Evolutionary conservation across 1,140 invertebrate species (phyloP).

Genomic region (Chymomyza costata): DNA sequence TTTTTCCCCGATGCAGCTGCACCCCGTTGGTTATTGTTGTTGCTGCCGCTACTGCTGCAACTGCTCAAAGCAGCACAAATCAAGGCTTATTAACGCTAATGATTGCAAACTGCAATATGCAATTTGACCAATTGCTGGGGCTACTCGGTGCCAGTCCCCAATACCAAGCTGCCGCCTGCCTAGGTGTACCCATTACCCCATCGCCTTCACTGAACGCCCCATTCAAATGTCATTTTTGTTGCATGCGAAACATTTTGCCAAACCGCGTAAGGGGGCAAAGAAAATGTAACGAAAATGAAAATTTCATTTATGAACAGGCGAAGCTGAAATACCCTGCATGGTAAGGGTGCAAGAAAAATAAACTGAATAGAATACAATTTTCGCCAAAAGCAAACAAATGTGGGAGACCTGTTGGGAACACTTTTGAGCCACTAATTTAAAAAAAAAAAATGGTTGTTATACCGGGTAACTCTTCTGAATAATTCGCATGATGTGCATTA

Average conservation of each 20-base stretch:
- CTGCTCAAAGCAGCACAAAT: conserved; percentile 9
- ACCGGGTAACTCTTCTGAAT: no score
- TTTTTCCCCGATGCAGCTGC: conserved; percentile 34
- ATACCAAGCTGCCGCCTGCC: no score
- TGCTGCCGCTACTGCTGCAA: neutral
- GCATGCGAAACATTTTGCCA: neutral
- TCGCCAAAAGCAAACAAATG: neutral
- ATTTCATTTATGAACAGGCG: no score
- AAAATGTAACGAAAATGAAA: no score
- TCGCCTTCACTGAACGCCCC: conserved; percentile 6
- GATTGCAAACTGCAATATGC: conserved; percentile 64
- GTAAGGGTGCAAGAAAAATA: conserved; percentile 20
- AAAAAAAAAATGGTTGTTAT: no score
- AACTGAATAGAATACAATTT: neutral
- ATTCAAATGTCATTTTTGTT: conserved; percentile 67
- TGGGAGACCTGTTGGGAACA: no score
- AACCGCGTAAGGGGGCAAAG: no score
- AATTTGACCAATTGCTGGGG: conserved; percentile 55
- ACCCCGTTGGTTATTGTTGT: conserved; percentile 4
- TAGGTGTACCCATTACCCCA: neutral
- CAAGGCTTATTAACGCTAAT: conserved; percentile 63
- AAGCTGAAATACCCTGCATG: no score
- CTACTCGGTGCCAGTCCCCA: conserved; percentile 46
- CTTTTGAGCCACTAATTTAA: no score
- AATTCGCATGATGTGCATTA: no score